Evolutionary conservation across 1,140 invertebrate species (phyloP).

Genomic region (Aphelinus certus): DNA sequence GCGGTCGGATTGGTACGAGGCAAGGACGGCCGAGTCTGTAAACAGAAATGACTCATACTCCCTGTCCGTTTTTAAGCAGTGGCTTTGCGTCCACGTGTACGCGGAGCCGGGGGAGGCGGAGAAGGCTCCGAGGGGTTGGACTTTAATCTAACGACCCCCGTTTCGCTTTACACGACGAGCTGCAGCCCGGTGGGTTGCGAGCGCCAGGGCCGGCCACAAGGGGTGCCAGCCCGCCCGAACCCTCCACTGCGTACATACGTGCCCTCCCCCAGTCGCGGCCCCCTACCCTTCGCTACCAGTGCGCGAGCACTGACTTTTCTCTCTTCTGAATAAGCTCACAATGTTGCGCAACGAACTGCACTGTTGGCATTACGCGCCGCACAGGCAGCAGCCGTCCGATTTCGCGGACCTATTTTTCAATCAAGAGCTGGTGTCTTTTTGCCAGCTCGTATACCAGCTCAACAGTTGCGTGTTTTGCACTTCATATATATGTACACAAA

Average conservation of each 20-base stretch:
- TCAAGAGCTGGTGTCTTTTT: too few relatives aligned
- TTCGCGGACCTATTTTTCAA: too few relatives aligned
- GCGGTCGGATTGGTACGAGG: too few relatives aligned
- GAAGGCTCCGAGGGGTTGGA: slow-evolving; percentile 48
- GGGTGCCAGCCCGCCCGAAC: not conserved
- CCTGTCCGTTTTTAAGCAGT: slow-evolving; percentile 1
- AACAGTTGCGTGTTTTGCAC: too few relatives aligned
- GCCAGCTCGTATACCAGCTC: too few relatives aligned
- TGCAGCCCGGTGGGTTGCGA: not conserved
- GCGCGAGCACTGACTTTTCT: not conserved
- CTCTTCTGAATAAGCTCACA: slow-evolving; percentile 1
- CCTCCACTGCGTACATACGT: not conserved
- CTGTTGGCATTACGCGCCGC: not conserved
- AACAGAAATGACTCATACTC: slow-evolving; percentile 7
- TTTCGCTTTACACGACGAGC: slow-evolving; percentile 34
- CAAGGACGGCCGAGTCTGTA: too few relatives aligned
- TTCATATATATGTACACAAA: too few relatives aligned
- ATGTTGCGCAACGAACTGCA: not conserved
- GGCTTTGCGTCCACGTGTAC: not conserved
- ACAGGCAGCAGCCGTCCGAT: not conserved
- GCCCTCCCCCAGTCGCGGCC: too few relatives aligned
- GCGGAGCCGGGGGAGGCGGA: not conserved
- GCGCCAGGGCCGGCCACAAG: not conserved
- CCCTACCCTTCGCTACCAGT: too few relatives aligned
- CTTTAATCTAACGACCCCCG: slow-evolving; percentile 59